These are phyloP conservation scores for Anthoscopus minutus DNA, from an alignment of 2,113 vertebrate genomes.

Conservation along the genomic window DNA sequence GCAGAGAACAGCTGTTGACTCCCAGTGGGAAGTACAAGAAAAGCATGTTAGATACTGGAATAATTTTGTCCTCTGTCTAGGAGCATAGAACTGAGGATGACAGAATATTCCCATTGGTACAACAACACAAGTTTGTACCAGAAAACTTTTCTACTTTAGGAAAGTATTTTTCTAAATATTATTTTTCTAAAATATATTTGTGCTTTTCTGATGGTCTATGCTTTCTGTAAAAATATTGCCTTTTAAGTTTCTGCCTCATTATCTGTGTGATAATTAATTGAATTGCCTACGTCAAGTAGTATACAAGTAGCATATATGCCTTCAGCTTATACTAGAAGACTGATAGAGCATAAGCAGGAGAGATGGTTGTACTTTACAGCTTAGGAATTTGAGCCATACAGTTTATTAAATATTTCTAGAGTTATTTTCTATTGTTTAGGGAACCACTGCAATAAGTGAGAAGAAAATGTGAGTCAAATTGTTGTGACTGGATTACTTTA, in stretches of 20 bases:
- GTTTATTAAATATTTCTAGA: not conserved
- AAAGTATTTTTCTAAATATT: too few species aligned
- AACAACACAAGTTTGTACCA: not conserved
- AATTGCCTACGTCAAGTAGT: not conserved
- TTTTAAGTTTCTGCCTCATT: not conserved
- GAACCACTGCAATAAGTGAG: not conserved
- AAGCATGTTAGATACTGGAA: not conserved
- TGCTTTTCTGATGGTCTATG: not conserved
- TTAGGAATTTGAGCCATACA: not conserved
- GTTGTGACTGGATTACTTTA: not conserved
- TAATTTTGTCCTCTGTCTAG: not conserved
- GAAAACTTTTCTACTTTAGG: too few species aligned
- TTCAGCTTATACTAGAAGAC: not conserved
- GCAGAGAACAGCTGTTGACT: not conserved
- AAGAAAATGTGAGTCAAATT: not conserved
- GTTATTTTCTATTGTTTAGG: not conserved
- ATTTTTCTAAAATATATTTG: not conserved
- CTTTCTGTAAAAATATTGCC: not conserved
- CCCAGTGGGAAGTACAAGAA: not conserved
- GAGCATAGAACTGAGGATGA: not conserved
- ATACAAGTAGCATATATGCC: too few species aligned
- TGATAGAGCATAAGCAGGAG: not conserved
- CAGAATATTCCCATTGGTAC: not conserved
- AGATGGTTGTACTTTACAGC: not conserved
- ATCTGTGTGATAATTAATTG: not conserved